Evolutionary conservation across 2,113 vertebrate species (phyloP).

Genomic region (Triplophysa dalaica): DNA sequence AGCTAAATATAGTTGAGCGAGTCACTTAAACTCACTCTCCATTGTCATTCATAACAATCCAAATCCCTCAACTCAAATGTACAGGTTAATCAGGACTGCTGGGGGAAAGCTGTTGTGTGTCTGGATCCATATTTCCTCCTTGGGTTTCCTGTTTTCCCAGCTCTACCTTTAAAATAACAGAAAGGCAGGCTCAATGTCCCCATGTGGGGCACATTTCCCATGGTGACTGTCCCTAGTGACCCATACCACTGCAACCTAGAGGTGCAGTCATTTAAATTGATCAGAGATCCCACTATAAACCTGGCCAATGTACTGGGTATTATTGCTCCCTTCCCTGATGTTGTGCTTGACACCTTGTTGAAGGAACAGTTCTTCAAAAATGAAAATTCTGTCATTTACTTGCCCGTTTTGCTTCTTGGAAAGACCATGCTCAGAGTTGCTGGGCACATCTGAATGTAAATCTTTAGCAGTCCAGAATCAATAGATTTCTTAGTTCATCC

Average conservation of each 20-base stretch:
- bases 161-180: slow-evolving; percentile 33
- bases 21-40: not conserved
- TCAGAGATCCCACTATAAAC: not conserved
- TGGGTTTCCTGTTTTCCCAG: slow-evolving; percentile 44
- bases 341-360: not conserved
- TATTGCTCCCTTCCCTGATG: not conserved
- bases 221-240: slow-evolving; percentile 31
- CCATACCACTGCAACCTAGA: not conserved
- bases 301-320: not conserved
- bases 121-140: slow-evolving; percentile 1
- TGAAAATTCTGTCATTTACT: not conserved
- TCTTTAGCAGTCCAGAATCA: not conserved
- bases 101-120: not conserved
- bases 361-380: not conserved
- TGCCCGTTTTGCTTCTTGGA: not conserved
- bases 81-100: slow-evolving; percentile 9
- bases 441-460: not conserved
- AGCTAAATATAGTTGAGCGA: not conserved
- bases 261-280: slow-evolving; percentile 10
- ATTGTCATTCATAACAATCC: not conserved
- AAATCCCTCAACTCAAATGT: not conserved
- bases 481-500: not conserved
- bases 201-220: slow-evolving; percentile 21
- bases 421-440: not conserved
- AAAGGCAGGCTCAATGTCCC: not conserved